phyloP scores from a whole-genome alignment of 2,113 vertebrate genomes.

The Vanacampus margaritifer region DNA sequence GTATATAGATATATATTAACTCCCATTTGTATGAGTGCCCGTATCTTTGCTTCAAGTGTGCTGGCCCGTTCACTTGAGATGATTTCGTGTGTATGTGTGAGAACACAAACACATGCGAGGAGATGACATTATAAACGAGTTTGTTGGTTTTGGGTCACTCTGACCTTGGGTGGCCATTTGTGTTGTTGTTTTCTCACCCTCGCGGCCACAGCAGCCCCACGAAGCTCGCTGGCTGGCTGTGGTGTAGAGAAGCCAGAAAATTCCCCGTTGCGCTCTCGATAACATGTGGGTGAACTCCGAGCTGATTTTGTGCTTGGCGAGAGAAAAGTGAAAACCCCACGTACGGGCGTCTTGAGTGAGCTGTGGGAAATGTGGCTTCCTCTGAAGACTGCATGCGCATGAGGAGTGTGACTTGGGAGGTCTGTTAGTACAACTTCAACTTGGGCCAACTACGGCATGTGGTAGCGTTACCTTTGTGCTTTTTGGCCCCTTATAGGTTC shows the following conservation, averaged over 20 bases:
- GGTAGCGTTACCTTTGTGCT: conserved; percentile 36
- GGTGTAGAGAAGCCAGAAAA: conserved; percentile 41
- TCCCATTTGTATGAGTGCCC: conserved; percentile 13
- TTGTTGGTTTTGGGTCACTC: background rate
- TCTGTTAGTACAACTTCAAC: background rate
- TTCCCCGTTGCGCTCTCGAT: conserved; percentile 10
- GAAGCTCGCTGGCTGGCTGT: conserved; percentile 8
- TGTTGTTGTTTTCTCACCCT: background rate
- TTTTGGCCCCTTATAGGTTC: conserved; percentile 27
- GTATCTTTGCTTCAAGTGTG: conserved; percentile 14
- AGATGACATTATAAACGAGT: background rate
- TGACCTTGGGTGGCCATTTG: background rate
- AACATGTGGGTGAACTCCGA: background rate
- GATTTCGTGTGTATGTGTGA: background rate
- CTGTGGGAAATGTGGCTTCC: conserved; percentile 41
- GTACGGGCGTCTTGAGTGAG: conserved; percentile 9
- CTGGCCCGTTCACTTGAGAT: conserved; percentile 14
- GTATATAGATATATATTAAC: background rate
- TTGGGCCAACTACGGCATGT: conserved; percentile 16
- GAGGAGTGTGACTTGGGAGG: conserved; percentile 21
- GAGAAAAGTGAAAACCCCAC: conserved; percentile 4
- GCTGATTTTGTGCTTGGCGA: background rate
- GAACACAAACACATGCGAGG: background rate
- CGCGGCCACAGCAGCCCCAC: conserved; percentile 20
- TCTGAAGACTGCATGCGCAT: conserved; percentile 11